Evolutionary conservation across 2,888 invertebrate genomes (phyloP).

Genomic region (Iselma pallidipennis): DNA sequence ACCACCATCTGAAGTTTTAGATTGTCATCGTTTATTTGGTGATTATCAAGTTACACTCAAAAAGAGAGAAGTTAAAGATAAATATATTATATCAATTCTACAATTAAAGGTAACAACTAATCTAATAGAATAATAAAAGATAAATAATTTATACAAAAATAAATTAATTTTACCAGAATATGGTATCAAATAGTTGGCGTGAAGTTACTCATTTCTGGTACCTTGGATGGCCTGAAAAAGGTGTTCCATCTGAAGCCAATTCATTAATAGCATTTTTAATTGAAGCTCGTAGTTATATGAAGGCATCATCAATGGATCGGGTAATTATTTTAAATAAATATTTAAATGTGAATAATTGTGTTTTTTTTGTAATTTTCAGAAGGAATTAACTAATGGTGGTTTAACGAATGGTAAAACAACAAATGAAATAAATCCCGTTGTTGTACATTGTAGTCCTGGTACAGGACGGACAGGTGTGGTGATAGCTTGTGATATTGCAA

Average conservation of each 20-base stretch:
- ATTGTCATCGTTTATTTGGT: slow-evolving; percentile 84
- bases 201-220: slow-evolving; percentile 94
- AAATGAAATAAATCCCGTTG: slow-evolving; percentile 68
- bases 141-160: background rate
- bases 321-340: slow-evolving; percentile 28
- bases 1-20: slow-evolving; percentile 89
- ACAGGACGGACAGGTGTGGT: slow-evolving; percentile 89
- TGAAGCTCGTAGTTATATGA: slow-evolving; percentile 71
- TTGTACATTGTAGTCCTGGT: slow-evolving; percentile 86
- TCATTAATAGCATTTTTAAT: slow-evolving; percentile 85
- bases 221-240: slow-evolving; percentile 86
- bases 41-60: slow-evolving; percentile 87
- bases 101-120: slow-evolving; percentile 68
- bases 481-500: slow-evolving; percentile 83
- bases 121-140: background rate
- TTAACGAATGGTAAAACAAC: slow-evolving; percentile 34
- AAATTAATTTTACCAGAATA: slow-evolving; percentile 64
- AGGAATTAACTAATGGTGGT: slow-evolving; percentile 39
- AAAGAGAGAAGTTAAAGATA: slow-evolving; percentile 86
- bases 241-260: slow-evolving; percentile 81
- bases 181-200: slow-evolving; percentile 79
- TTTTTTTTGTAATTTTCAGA: too few relatives aligned
- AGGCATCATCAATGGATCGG: slow-evolving; percentile 45
- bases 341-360: slow-evolving; percentile 1
- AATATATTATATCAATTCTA: slow-evolving; percentile 85